Evolutionary conservation across 2,888 invertebrate species (phyloP).

Genomic region (Orchestes rusci): DNA sequence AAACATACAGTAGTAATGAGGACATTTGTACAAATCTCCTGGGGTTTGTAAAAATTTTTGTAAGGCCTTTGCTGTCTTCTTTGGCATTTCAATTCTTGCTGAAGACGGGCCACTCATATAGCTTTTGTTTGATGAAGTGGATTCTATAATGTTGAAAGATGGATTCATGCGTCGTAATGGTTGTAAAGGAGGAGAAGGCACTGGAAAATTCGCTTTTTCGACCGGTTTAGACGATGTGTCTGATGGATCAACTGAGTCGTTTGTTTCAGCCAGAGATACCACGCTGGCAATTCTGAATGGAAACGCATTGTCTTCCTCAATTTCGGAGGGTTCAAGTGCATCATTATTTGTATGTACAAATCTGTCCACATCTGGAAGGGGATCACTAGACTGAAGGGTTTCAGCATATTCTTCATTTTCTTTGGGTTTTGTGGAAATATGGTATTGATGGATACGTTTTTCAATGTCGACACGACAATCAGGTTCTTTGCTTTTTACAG

Average conservation of each 20-base stretch:
- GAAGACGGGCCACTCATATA: too few relatives aligned
- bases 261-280: conserved; percentile 31
- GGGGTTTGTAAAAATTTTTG: conserved; percentile 30
- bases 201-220: too few relatives aligned
- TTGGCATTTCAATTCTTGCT: too few relatives aligned
- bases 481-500: not conserved
- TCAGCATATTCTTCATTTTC: too few relatives aligned
- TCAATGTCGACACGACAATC: not conserved
- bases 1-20: conserved; percentile 47
- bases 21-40: conserved; percentile 51
- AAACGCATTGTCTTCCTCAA: conserved; percentile 38
- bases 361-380: too few relatives aligned
- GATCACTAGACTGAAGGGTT: not conserved
- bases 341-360: too few relatives aligned
- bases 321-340: conserved; percentile 33
- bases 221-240: too few relatives aligned
- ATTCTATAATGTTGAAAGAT: too few relatives aligned
- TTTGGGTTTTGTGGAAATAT: not conserved
- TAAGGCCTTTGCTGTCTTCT: conserved; percentile 40
- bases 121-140: too few relatives aligned
- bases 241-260: conserved; percentile 18
- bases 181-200: too few relatives aligned
- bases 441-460: not conserved
- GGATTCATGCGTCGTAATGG: too few relatives aligned
- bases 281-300: conserved; percentile 43